Conservation (phyloP, 2,113 vertebrate species). For the Misgurnus mizolepis region DNA sequence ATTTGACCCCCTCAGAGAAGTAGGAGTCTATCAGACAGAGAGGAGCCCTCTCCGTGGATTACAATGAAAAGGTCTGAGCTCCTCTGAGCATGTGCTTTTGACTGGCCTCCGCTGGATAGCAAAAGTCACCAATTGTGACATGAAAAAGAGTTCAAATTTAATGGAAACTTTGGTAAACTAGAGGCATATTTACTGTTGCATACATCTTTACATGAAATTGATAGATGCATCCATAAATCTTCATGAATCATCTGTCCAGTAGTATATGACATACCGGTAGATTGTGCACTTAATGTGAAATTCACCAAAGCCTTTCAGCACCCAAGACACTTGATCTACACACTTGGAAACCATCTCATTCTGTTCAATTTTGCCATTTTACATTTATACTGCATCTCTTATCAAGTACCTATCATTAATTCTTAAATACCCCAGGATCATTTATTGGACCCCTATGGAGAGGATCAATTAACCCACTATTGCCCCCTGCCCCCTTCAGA, state of each 20-base stretch:
- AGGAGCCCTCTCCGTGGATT: constrained; percentile 24
- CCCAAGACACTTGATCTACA: constrained; percentile 10
- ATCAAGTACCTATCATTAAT: constrained; percentile 30
- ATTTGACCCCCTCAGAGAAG: constrained; percentile 26
- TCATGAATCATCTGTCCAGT: too few species aligned
- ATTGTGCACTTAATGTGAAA: too few species aligned
- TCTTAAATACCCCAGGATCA: constrained; percentile 54
- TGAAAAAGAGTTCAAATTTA: too few species aligned
- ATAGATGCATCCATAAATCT: too few species aligned
- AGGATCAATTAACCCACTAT: constrained; percentile 49
- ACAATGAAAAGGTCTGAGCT: constrained; percentile 8
- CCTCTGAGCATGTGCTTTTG: constrained; percentile 12
- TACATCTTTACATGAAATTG: too few species aligned
- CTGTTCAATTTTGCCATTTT: background rate
- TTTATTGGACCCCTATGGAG: constrained; percentile 23
- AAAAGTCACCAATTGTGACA: background rate
- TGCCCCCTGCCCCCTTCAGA: constrained; percentile 38
- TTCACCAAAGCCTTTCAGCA: background rate
- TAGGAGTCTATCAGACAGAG: constrained; percentile 17
- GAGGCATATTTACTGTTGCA: too few species aligned
- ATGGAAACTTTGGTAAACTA: too few species aligned
- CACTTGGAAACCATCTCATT: background rate
- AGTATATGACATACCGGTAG: too few species aligned
- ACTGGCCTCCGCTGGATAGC: constrained; percentile 24
- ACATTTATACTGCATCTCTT: constrained; percentile 38